Percentiles rank a stretch among this genome's conserved stretches.
phyloP scores from a whole-genome alignment of 2,113 vertebrate species.

The Mustela lutreola region DNA sequence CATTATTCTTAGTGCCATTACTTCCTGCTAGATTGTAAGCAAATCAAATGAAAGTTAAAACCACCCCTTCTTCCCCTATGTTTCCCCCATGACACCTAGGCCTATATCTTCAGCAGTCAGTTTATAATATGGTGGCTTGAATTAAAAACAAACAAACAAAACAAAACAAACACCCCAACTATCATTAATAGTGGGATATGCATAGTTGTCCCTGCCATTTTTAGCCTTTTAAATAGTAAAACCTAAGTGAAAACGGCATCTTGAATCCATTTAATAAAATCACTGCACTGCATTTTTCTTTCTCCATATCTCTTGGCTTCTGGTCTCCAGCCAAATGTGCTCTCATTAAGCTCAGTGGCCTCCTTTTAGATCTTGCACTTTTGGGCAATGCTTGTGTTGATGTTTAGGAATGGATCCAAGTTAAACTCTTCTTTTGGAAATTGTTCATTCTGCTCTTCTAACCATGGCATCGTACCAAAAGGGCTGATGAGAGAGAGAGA shows the following conservation, averaged over 20 bases:
- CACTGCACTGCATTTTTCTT: not conserved
- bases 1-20: not conserved
- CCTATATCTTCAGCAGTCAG: not conserved
- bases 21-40: not conserved
- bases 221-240: not conserved
- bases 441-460: not conserved
- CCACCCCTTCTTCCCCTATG: not conserved
- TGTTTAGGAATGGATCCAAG: not conserved
- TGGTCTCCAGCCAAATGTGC: not conserved
- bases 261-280: constrained; percentile 17
- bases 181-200: not conserved
- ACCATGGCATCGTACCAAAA: not conserved
- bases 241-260: not conserved
- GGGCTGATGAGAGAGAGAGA: not conserved
- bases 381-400: not conserved
- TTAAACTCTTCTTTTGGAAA: not conserved
- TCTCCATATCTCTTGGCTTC: not conserved
- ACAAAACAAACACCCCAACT: not conserved
- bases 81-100: not conserved
- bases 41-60: not conserved
- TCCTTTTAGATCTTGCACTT: not conserved
- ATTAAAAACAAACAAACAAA: not conserved
- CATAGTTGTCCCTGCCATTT: not conserved
- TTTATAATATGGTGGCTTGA: not conserved
- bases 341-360: not conserved